Conservation (phyloP, 2,797 vertebrate species). For the Premnoplex brunnescens region DNA sequence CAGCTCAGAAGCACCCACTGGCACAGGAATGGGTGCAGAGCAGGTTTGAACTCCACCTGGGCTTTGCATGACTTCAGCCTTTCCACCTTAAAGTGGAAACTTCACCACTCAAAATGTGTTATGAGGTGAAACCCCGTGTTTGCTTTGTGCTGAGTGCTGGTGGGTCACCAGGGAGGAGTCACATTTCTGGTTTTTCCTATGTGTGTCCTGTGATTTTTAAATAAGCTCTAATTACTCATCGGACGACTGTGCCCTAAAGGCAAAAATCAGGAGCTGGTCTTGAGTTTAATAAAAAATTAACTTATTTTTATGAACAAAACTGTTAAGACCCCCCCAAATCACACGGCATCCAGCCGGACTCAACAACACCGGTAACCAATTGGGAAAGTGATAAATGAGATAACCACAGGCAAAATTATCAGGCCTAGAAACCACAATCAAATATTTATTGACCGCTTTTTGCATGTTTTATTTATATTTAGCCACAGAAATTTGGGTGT, state of each 20-base stretch:
- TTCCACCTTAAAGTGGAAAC: neutral
- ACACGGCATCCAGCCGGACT: neutral
- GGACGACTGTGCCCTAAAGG: neutral
- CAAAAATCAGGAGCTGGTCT: neutral
- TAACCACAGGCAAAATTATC: conserved; percentile 49
- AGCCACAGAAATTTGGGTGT: neutral
- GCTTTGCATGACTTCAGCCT: neutral
- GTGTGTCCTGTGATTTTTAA: neutral
- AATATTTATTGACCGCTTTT: conserved; percentile 55
- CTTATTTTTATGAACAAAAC: conserved; percentile 7
- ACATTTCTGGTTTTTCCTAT: neutral
- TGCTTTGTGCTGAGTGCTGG: neutral
- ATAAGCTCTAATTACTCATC: neutral
- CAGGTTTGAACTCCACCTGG: neutral
- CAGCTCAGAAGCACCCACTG: neutral
- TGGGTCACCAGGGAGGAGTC: neutral
- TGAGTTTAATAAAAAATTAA: conserved; percentile 32
- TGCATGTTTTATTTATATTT: conserved; percentile 47
- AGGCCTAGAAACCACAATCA: conserved; percentile 35
- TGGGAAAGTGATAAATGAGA: conserved; percentile 43
- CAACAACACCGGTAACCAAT: neutral
- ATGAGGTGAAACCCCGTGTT: neutral
- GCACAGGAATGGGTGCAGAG: neutral
- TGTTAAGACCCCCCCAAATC: neutral
- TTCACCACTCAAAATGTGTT: neutral